Evolutionary conservation across 2,797 vertebrate species (phyloP).

Genomic region (Protonibea diacanthus): DNA sequence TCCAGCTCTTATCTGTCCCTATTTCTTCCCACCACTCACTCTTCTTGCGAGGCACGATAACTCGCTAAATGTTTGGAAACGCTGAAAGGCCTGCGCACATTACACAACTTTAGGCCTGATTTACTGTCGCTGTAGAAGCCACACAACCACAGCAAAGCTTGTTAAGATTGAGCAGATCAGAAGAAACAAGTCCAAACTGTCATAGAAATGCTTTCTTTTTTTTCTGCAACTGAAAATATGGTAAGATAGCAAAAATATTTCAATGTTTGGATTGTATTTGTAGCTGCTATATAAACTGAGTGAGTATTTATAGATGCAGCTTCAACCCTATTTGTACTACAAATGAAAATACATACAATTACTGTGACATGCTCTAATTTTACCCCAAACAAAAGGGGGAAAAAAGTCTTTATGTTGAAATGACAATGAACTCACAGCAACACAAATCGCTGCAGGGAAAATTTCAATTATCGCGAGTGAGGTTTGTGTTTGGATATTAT

Average conservation of each 20-base stretch:
- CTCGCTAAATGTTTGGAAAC: constrained; percentile 43
- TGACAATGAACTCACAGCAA: constrained; percentile 34
- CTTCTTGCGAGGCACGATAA: constrained; percentile 34
- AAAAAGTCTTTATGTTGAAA: constrained; percentile 31
- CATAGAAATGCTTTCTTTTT: neutral
- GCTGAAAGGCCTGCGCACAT: neutral
- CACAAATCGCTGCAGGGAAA: constrained; percentile 14
- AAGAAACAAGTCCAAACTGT: neutral
- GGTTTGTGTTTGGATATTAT: constrained; percentile 29
- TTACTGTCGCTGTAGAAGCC: constrained; percentile 23
- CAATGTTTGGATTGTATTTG: neutral
- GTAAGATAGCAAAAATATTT: neutral
- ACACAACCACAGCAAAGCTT: neutral
- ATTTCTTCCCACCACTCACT: constrained; percentile 31
- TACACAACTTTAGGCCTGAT: constrained; percentile 7
- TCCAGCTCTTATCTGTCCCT: constrained; percentile 24
- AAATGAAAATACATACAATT: constrained; percentile 16
- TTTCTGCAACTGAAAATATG: neutral
- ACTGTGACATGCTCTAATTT: constrained; percentile 20
- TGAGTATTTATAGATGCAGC: constrained; percentile 12
- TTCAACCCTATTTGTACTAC: neutral
- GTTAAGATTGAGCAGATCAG: constrained; percentile 9
- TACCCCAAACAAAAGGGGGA: constrained; percentile 23
- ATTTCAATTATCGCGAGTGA: constrained; percentile 26
- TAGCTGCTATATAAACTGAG: constrained; percentile 11